phyloP scores from a whole-genome alignment of 92 coral and sea anemone species.

The Virgularia gustaviana region DNA sequence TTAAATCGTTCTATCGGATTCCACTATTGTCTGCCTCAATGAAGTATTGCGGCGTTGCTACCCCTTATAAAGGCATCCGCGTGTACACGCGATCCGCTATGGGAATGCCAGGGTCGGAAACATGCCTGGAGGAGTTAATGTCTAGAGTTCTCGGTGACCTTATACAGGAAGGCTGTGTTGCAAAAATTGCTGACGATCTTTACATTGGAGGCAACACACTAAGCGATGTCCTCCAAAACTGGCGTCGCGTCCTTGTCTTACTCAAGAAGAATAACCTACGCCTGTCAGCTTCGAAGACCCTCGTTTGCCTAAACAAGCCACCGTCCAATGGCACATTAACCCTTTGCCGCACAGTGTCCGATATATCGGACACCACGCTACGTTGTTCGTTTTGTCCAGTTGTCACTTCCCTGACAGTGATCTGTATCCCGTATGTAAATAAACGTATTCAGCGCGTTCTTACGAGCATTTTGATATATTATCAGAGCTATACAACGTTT shows the following conservation, averaged over 20 bases:
- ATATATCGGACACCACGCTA: slow-evolving; percentile 15
- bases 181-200: slow-evolving; percentile 57
- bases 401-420: no score
- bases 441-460: no score
- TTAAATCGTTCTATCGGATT: no score
- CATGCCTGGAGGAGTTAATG: slow-evolving; percentile 48
- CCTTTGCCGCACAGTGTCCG: slow-evolving; percentile 9
- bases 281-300: slow-evolving; percentile 45
- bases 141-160: slow-evolving; percentile 42
- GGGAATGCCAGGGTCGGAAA: slow-evolving; percentile 55
- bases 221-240: slow-evolving; percentile 32
- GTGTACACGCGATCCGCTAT: no score
- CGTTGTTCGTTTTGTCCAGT: no score
- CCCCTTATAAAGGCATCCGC: slow-evolving; percentile 50
- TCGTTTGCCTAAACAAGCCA: slow-evolving; percentile 45
- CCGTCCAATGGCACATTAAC: no score
- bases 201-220: slow-evolving; percentile 43
- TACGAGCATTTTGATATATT: no score
- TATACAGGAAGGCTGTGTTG: slow-evolving; percentile 47
- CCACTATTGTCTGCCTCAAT: slow-evolving; percentile 30
- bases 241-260: slow-evolving; percentile 43
- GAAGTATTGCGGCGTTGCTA: slow-evolving; percentile 51
- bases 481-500: no score
- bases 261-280: slow-evolving; percentile 47
- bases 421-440: no score